Conservation (phyloP, 2,888 invertebrate species). For the Lypha dubia region DNA sequence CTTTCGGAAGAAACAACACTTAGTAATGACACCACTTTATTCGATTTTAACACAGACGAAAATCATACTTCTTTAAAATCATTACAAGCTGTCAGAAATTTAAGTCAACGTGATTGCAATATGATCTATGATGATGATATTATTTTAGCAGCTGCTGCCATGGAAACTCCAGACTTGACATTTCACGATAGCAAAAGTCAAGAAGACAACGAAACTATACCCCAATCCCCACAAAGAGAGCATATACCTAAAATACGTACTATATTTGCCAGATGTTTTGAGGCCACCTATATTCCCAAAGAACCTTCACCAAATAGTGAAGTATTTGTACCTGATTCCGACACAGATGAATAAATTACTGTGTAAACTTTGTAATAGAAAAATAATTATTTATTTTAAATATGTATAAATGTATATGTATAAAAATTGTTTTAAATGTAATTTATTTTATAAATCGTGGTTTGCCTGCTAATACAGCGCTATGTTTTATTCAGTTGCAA, state of each 20-base stretch:
- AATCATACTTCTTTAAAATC: slow-evolving; percentile 69
- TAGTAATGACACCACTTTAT: slow-evolving; percentile 75
- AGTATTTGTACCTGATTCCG: slow-evolving; percentile 89
- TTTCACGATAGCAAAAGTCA: slow-evolving; percentile 72
- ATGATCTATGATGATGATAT: slow-evolving; percentile 71
- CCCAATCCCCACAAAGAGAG: slow-evolving; percentile 82
- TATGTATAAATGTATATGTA: not conserved
- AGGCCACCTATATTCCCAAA: slow-evolving; percentile 88
- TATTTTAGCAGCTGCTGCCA: slow-evolving; percentile 62
- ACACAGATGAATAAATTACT: slow-evolving; percentile 81
- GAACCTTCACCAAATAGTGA: slow-evolving; percentile 85
- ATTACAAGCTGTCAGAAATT: slow-evolving; percentile 74
- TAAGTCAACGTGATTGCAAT: slow-evolving; percentile 73
- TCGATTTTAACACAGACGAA: slow-evolving; percentile 73
- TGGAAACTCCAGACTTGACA: slow-evolving; percentile 74
- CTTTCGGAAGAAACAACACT: slow-evolving; percentile 74
- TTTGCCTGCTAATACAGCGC: not conserved
- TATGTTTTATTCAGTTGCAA: slow-evolving; percentile 61
- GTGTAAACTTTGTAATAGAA: slow-evolving; percentile 26
- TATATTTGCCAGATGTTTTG: slow-evolving; percentile 89
- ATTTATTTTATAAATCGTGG: not conserved
- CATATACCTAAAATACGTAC: slow-evolving; percentile 83
- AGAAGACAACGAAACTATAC: slow-evolving; percentile 75
- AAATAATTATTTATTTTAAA: slow-evolving; percentile 39
- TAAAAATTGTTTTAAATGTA: not conserved